Conservation (phyloP, 2,113 vertebrate genomes). For the Columbina picui region DNA sequence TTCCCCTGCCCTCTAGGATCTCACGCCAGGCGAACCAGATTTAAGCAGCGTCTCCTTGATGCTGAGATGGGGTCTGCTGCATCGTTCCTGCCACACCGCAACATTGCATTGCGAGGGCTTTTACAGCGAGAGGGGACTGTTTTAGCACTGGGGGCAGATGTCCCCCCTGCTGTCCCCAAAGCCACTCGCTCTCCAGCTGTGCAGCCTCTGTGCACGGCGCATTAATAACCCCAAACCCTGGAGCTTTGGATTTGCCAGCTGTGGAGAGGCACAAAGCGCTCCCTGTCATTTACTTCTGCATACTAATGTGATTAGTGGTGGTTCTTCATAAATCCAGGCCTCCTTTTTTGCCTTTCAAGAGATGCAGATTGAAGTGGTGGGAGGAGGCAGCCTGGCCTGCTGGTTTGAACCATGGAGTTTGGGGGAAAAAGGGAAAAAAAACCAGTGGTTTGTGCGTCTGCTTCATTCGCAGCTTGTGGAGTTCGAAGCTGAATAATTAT, state of each 20-base stretch:
- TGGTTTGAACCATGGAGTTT: accelerated
- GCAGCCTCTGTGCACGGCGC: neutral
- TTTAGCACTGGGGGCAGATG: neutral
- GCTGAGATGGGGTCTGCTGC: neutral
- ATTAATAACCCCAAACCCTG: neutral
- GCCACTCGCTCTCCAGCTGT: neutral
- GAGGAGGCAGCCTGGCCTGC: neutral
- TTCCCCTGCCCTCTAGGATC: neutral
- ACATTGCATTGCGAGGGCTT: neutral
- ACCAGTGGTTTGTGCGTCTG: neutral
- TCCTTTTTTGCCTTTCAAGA: neutral
- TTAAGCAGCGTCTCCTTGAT: neutral
- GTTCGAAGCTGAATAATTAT: neutral
- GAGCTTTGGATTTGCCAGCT: neutral
- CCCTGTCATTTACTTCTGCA: neutral
- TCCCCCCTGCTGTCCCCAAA: neutral
- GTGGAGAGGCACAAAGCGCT: neutral
- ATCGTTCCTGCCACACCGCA: neutral
- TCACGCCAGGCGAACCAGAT: neutral
- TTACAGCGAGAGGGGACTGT: neutral
- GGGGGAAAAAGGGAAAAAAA: neutral
- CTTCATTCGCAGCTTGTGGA: neutral
- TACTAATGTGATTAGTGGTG: neutral
- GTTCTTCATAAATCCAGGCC: neutral
- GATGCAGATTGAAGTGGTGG: neutral